A percentile compares a stretch with the other conserved stretches of the same genome.
Evolutionary conservation across 1,140 invertebrate species (phyloP).

Genomic region (Neodiprion pinetum): DNA sequence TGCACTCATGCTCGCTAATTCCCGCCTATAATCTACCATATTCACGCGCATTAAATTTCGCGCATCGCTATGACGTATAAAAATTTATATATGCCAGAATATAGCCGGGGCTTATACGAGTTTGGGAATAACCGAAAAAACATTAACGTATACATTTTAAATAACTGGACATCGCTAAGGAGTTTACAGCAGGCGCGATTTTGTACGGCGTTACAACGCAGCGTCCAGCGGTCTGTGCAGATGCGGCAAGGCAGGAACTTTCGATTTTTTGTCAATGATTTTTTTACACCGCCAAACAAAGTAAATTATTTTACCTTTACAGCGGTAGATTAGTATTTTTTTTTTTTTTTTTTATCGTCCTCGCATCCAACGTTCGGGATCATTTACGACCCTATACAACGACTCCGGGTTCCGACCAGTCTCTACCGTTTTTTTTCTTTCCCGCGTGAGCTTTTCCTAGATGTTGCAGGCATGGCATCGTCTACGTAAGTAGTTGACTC

Average conservation of each 20-base stretch:
- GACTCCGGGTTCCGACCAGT: not conserved
- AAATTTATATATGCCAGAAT: no score
- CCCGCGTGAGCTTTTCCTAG: not conserved
- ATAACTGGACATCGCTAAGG: not conserved
- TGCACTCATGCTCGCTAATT: no score
- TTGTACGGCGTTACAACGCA: not conserved
- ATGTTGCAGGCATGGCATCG: no score
- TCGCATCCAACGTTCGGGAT: not conserved
- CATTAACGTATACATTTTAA: no score
- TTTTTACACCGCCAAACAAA: conserved; percentile 2
- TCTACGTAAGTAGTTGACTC: no score
- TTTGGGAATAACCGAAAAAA: conserved; percentile 15
- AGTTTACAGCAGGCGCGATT: not conserved
- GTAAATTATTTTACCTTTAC: conserved; percentile 6
- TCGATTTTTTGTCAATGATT: conserved; percentile 5
- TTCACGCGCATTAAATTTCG: no score
- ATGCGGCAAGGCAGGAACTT: not conserved
- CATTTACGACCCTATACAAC: not conserved
- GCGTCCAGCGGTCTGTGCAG: not conserved
- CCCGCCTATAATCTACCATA: no score
- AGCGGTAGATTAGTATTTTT: conserved; percentile 1
- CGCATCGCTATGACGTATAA: no score
- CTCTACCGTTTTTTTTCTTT: not conserved
- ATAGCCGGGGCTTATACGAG: not conserved
- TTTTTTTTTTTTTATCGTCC: not conserved